Percentiles rank a stretch among this genome's conserved stretches.
These are phyloP conservation scores for Grammatotria lemairii DNA, from an alignment of 2,113 vertebrate species.

Conservation along the genomic window DNA sequence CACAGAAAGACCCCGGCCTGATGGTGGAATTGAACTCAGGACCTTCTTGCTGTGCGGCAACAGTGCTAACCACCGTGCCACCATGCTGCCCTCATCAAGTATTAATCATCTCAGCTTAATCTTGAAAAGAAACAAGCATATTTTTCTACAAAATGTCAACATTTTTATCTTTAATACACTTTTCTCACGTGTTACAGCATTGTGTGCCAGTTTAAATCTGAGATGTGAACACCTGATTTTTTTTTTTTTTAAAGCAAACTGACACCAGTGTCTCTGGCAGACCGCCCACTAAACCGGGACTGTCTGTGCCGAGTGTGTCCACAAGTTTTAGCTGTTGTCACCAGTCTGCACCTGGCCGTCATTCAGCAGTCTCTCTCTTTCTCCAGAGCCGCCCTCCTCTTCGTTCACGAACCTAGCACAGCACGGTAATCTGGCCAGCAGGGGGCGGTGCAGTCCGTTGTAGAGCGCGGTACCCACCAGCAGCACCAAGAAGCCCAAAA, in stretches of 20 bases:
- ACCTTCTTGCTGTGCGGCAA: too few species aligned
- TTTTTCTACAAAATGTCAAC: neutral
- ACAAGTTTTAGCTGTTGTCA: slow-evolving; percentile 34
- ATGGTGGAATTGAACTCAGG: too few species aligned
- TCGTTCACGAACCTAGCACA: neutral
- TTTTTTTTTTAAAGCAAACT: neutral
- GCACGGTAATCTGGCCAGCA: slow-evolving; percentile 68
- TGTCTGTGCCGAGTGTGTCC: neutral
- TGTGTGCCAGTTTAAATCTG: neutral
- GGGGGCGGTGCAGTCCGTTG: slow-evolving; percentile 81
- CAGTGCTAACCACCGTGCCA: too few species aligned
- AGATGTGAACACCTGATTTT: neutral
- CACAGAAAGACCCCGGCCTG: too few species aligned
- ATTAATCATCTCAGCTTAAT: neutral
- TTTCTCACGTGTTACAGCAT: neutral
- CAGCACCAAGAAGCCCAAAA: slow-evolving; percentile 84
- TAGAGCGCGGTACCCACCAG: slow-evolving; percentile 80
- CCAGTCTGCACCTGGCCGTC: neutral
- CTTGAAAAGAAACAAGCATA: neutral
- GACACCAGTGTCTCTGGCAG: neutral
- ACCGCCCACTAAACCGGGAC: neutral
- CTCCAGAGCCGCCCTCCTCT: slow-evolving; percentile 26
- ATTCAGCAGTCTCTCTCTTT: slow-evolving; percentile 73
- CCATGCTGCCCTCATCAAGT: too few species aligned
- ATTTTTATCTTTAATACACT: neutral